phyloP scores from a whole-genome alignment of 2,888 invertebrate genomes.

The Drosophila flavopinicola region DNA sequence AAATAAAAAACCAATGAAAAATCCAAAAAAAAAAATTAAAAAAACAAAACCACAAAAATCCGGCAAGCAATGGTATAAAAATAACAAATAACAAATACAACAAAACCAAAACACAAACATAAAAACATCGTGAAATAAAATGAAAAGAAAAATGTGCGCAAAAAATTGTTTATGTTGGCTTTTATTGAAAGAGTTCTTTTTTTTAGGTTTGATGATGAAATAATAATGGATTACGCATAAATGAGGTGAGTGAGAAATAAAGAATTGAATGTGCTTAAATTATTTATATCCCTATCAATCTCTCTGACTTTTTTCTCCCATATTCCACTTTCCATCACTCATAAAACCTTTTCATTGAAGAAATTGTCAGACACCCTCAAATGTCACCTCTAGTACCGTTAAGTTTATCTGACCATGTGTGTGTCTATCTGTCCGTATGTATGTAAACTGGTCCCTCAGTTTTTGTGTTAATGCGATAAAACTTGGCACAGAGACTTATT shows the following conservation, averaged over 20 bases:
- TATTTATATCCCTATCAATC: no score
- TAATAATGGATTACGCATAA: not conserved
- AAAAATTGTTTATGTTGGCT: slow-evolving; percentile 2
- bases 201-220: no score
- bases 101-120: slow-evolving; percentile 24
- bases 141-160: slow-evolving; percentile 35
- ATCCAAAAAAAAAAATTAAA: slow-evolving; percentile 54
- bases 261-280: not conserved
- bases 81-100: slow-evolving; percentile 44
- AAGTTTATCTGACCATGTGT: no score
- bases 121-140: slow-evolving; percentile 58
- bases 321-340: not conserved
- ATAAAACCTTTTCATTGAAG: not conserved
- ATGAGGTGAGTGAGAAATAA: not conserved
- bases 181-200: not conserved
- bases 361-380: no score
- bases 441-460: no score
- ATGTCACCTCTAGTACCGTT: no score
- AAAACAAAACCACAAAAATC: slow-evolving; percentile 44
- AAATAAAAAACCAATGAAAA: slow-evolving; percentile 67
- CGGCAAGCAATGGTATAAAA: slow-evolving; percentile 72
- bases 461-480: no score
- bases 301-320: not conserved
- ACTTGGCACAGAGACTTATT: no score
- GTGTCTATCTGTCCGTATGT: no score